These are phyloP conservation scores for Rattus rattus DNA, from an alignment of 2,113 vertebrate genomes.

Conservation along the genomic window DNA sequence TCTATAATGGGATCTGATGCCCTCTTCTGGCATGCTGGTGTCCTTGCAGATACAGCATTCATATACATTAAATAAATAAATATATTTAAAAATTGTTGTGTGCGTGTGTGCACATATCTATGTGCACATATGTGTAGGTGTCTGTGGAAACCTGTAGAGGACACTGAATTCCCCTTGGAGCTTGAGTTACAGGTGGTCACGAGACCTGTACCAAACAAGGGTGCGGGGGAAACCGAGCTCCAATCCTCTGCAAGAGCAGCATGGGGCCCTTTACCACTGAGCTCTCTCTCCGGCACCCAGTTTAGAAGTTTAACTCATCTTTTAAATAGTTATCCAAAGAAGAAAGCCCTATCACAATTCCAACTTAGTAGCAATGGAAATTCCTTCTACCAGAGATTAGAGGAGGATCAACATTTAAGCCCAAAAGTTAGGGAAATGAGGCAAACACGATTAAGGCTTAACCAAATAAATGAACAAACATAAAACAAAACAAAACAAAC, in stretches of 20 bases:
- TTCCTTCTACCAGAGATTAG: not conserved
- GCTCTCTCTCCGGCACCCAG: not conserved
- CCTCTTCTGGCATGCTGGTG: no score
- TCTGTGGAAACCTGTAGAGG: not conserved
- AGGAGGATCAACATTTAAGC: not conserved
- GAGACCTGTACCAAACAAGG: not conserved
- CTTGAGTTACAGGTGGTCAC: not conserved
- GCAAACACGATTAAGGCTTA: not conserved
- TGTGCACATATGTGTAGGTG: not conserved
- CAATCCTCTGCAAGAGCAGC: not conserved
- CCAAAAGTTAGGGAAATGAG: not conserved
- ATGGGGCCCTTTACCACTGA: not conserved
- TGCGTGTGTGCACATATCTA: no score
- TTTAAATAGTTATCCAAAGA: conserved; percentile 18
- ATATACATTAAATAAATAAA: no score
- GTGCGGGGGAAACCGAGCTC: not conserved
- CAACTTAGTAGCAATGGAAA: not conserved
- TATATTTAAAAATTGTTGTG: not conserved
- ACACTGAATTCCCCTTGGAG: not conserved
- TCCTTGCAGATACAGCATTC: no score
- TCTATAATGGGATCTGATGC: no score
- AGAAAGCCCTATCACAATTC: not conserved
- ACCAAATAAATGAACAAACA: conserved; percentile 11
- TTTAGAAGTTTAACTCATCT: not conserved
- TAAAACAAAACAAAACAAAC: not conserved